These are phyloP conservation scores for Diadegma fenestrale DNA, from an alignment of 2,888 invertebrate genomes.

Conservation along the genomic window DNA sequence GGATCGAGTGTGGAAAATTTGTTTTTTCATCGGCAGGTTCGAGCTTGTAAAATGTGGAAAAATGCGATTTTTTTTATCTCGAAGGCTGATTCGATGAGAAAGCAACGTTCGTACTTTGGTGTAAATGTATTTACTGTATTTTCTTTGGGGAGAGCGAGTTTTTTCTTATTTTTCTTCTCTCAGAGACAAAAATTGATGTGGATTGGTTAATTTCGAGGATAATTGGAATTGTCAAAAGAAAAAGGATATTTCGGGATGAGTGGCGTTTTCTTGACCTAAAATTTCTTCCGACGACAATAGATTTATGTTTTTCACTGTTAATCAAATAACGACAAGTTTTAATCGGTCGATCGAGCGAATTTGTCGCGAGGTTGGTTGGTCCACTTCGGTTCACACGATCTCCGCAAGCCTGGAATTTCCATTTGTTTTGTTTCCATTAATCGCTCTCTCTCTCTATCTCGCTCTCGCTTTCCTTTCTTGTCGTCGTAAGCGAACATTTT, in stretches of 20 bases:
- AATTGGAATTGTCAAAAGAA: conserved; percentile 26
- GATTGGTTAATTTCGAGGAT: conserved; percentile 63
- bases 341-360: conserved; percentile 48
- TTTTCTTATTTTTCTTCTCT: conserved; percentile 45
- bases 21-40: neutral
- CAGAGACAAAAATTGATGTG: conserved; percentile 55
- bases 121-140: conserved; percentile 21
- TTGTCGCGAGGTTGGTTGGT: conserved; percentile 63
- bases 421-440: conserved; percentile 25
- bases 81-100: conserved; percentile 6
- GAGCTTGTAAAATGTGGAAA: conserved; percentile 7
- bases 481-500: conserved; percentile 80
- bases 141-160: conserved; percentile 42
- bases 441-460: neutral
- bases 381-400: conserved; percentile 41
- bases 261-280: conserved; percentile 73
- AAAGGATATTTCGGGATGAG: conserved; percentile 40
- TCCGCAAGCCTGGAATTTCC: conserved; percentile 16
- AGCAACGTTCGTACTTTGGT: conserved; percentile 14
- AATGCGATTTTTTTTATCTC: neutral
- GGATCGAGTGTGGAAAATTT: neutral
- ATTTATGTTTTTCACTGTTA: conserved; percentile 47
- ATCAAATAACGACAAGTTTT: conserved; percentile 16
- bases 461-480: conserved; percentile 11
- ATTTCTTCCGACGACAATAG: conserved; percentile 50